Base-by-base conservation (phyloP, 2,888 invertebrate species). In the Scrobipalpa atriplicella region DNA sequence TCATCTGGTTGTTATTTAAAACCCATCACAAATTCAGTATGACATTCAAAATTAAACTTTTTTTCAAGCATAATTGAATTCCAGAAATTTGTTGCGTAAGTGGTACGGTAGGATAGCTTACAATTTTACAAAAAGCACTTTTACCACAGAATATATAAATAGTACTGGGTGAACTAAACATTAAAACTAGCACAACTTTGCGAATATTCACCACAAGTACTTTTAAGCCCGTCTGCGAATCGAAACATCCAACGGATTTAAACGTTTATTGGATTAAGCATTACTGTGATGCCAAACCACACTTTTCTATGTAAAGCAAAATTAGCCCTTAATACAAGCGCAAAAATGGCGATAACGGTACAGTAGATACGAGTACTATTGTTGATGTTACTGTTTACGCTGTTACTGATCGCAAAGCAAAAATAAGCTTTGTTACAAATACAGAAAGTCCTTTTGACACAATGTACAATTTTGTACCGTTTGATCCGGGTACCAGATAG, bases 401-500 rank as follows among this genome's bases (percentile, higher is more conserved):
- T 1, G 47, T n/a, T 5, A 47, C n/a, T 29, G 5, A 29, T 3
- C 5, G 29, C 5, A 3, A 29, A 29, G 47, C 47, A 47, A 47
- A 47, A 47, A 16, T 47, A 47, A 16, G 1, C 47, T 16, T 47
- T 47, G n/a, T 47, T 47, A 16, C n/a, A 47, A 5, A 16, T 16
- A 16, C 2, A 16, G n/a, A 47, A 6, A 47, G 47, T 16, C 16
- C 7, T 6, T n/a, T 13, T 43, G 7, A n/a, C 3, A 7, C 6
- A n/a, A 47, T 43, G n/a, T 2, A 16, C 6, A 5, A 8, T 7
- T n/a, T 16, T 8, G n/a, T 43, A 13, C 43, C 13, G 19, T 62
- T 62, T 62, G 43, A 58, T 36, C n/a, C 60, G 39, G 76, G 73
- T 69, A 52, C 8, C 8, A 8, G 36, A 18, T 70, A 75, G 73